These are phyloP conservation scores for Dromaius novaehollandiae DNA, from an alignment of 2,113 vertebrate species.

Conservation along the genomic window DNA sequence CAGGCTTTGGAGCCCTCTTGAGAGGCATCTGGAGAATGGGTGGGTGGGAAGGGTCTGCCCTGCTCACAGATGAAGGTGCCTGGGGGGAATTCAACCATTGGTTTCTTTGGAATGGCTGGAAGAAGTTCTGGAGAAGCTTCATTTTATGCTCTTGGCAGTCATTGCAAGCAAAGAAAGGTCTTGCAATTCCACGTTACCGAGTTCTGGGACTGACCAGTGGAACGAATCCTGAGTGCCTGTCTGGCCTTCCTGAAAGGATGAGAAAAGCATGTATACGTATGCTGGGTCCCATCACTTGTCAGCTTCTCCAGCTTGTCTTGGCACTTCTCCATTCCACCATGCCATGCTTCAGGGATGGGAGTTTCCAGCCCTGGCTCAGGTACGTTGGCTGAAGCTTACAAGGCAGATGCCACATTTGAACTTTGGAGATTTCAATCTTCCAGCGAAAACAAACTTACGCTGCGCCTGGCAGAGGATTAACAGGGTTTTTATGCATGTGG, in stretches of 20 bases:
- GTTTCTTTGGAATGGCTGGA: background rate
- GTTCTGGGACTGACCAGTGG: background rate
- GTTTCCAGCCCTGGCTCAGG: constrained; percentile 47
- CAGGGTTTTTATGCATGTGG: background rate
- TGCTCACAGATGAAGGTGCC: background rate
- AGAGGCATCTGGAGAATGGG: background rate
- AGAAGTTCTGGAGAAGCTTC: background rate
- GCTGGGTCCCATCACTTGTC: constrained; percentile 6
- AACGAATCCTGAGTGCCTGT: background rate
- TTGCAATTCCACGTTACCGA: background rate
- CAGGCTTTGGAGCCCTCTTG: background rate
- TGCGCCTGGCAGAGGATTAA: background rate
- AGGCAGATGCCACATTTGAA: background rate
- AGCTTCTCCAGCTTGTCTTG: constrained; percentile 39
- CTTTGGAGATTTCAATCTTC: background rate
- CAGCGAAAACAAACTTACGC: background rate
- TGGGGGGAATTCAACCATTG: background rate
- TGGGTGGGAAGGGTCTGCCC: background rate
- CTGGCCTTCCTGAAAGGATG: background rate
- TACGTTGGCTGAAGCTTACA: constrained; percentile 6
- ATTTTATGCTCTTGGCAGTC: background rate
- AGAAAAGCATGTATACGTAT: background rate
- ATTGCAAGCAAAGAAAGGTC: background rate
- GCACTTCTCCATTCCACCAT: background rate
- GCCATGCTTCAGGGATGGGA: background rate